These are phyloP conservation scores for Stercorarius parasiticus DNA, from an alignment of 2,113 vertebrate species.

Conservation along the genomic window DNA sequence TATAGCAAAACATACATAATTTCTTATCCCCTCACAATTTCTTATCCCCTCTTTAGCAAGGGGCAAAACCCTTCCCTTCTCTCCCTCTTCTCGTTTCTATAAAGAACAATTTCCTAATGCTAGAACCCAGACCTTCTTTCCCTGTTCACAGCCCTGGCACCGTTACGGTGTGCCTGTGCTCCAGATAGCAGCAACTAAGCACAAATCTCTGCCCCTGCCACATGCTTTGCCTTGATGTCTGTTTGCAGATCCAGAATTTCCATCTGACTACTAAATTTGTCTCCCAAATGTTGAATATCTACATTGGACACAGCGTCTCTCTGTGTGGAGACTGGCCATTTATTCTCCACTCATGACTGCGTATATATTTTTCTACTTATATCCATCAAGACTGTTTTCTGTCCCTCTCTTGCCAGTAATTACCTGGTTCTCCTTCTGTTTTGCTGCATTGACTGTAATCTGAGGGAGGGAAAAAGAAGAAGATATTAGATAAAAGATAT, in stretches of 20 bases:
- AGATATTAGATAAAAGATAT: neutral
- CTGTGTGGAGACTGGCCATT: neutral
- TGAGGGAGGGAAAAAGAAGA: neutral
- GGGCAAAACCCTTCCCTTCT: neutral
- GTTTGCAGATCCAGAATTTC: neutral
- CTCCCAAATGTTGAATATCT: neutral
- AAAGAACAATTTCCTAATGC: neutral
- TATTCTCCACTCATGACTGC: neutral
- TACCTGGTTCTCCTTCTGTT: slow-evolving; percentile 27
- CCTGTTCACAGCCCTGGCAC: neutral
- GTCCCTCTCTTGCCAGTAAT: neutral
- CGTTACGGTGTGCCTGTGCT: neutral
- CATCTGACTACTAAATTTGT: neutral
- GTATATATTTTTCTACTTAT: neutral
- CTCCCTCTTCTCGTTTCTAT: neutral
- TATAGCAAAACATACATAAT: neutral
- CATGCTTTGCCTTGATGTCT: neutral
- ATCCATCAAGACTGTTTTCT: neutral
- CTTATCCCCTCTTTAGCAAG: neutral
- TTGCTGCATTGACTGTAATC: neutral
- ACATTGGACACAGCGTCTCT: neutral
- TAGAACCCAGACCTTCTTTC: neutral
- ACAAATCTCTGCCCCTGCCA: neutral
- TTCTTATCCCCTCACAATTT: neutral
- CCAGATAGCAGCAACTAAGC: neutral